A percentile compares a stretch with the other conserved stretches of the same genome.
Evolutionary conservation across 2,797 vertebrate genomes (phyloP).

Genomic region (Rhinophrynus dorsalis): DNA sequence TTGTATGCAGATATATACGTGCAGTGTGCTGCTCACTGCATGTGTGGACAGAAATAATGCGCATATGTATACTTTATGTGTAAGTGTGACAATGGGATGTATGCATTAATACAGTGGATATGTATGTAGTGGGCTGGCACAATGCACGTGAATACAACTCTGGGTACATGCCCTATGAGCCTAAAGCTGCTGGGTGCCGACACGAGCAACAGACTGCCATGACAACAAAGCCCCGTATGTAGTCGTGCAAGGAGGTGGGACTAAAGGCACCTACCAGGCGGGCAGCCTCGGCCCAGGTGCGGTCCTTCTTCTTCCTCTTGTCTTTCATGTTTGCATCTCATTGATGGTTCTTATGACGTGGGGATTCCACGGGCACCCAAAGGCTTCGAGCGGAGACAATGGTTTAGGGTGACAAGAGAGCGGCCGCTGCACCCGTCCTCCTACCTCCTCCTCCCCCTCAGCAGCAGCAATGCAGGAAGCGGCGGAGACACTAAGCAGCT

Average conservation of each 20-base stretch:
- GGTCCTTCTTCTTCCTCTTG: conserved; percentile 84
- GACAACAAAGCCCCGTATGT: conserved; percentile 17
- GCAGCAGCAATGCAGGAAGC: conserved; percentile 11
- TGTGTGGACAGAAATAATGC: no score
- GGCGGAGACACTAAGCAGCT: conserved; percentile 50
- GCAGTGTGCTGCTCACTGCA: no score
- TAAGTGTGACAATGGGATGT: not conserved
- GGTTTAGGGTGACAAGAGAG: conserved; percentile 54
- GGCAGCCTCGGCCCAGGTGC: conserved; percentile 82
- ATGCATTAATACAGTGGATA: not conserved
- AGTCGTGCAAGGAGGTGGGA: conserved; percentile 5
- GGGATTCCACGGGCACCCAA: conserved; percentile 60
- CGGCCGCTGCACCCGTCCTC: conserved; percentile 4
- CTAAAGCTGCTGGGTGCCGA: not conserved
- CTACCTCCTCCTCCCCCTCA: conserved; percentile 28
- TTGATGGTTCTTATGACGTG: conserved; percentile 66
- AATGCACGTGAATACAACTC: not conserved
- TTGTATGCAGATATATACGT: no score
- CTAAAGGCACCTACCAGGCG: conserved; percentile 68
- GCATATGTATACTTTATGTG: not conserved
- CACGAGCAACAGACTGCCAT: not conserved
- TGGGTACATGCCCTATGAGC: not conserved
- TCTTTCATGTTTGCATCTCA: conserved; percentile 83
- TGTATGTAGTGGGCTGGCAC: not conserved
- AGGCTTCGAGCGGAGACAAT: conserved; percentile 61